Evolutionary conservation across 2,113 vertebrate species (phyloP), one percentile per base, ranked within the genome.

Genomic region (Thymallus thymallus): DNA sequence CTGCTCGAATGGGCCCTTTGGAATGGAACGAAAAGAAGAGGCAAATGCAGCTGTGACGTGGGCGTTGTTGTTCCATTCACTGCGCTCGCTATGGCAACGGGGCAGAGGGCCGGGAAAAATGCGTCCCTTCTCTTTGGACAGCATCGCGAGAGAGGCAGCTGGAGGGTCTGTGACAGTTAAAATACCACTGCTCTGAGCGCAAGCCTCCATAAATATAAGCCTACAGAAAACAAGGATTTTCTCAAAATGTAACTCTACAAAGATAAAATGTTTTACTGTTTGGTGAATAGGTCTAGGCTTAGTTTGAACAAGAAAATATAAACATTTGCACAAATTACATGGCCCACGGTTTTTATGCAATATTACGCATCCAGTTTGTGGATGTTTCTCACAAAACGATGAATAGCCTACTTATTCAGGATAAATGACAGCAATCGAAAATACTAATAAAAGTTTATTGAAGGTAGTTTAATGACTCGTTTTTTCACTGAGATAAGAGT

Each of bases 21-120:
- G 88, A 89, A 86, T 62, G 65, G 78, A 86, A 79, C 85, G 78
- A 89, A 91, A 85, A 91, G 90, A 91, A 89, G 91, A 87, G 83
- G 82, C 86, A 90, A 89, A 87, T 88, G 90, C 92, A 93, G 91
- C 92, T 93, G 92, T 93, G 94, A 95, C 94, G 95, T 95, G 93
- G 94, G 94, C 92, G 92, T 93, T 91, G 94, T 94, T 95, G 94
- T 95, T 95, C 94, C 94, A 94, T 95, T 94, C 94, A 94, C 88
- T 91, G 92, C 75, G 61, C 91, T 97, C 92, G 84, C 95, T 96
- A 98, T 98, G 95, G 96, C 94, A 98, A 98, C 96, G 93, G 84
- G 94, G 88, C 94, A 93, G 90, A 93, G 89, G 93, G 91, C 82
- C 86, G 91, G 91, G 89, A 97, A 97, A 95, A 95, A 97, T 94